Evolutionary conservation across 2,888 invertebrate genomes (phyloP).

Genomic region (Camponotus fellah): DNA sequence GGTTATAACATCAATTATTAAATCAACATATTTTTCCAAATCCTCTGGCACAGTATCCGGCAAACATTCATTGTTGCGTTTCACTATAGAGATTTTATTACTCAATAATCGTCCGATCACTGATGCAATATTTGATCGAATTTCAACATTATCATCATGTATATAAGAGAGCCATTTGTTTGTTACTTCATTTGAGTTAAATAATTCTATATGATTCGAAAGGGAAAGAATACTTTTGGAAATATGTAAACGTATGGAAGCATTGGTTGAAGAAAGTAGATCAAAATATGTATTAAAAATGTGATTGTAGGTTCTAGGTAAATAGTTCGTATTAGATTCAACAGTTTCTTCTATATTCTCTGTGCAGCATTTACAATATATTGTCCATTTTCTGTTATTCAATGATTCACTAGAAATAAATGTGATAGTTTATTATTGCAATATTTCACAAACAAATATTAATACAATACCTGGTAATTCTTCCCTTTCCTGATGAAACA

Average conservation of each 20-base stretch:
- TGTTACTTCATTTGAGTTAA: slow-evolving; percentile 83
- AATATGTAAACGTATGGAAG: slow-evolving; percentile 80
- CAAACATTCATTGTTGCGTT: slow-evolving; percentile 83
- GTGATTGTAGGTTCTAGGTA: slow-evolving; percentile 71
- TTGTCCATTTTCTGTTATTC: slow-evolving; percentile 63
- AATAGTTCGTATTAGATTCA: slow-evolving; percentile 32
- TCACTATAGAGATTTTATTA: slow-evolving; percentile 82
- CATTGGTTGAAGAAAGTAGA: slow-evolving; percentile 76
- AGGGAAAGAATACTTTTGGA: slow-evolving; percentile 84
- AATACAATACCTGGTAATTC: slow-evolving; percentile 74
- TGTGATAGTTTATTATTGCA: slow-evolving; percentile 36
- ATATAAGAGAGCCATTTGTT: slow-evolving; percentile 85
- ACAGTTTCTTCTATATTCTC: slow-evolving; percentile 49
- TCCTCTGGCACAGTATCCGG: slow-evolving; percentile 76
- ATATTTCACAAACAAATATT: background rate
- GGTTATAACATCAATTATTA: slow-evolving; percentile 84
- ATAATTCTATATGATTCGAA: slow-evolving; percentile 85
- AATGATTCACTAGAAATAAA: slow-evolving; percentile 61
- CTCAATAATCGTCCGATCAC: slow-evolving; percentile 81
- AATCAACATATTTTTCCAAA: slow-evolving; percentile 85
- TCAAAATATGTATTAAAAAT: slow-evolving; percentile 78
- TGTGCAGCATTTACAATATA: slow-evolving; percentile 77
- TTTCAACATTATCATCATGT: slow-evolving; percentile 80
- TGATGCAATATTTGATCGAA: slow-evolving; percentile 83
- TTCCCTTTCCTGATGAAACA: slow-evolving; percentile 77